These are phyloP conservation scores for Ailurus styani DNA, from an alignment of 2,113 vertebrate species.

Conservation along the genomic window DNA sequence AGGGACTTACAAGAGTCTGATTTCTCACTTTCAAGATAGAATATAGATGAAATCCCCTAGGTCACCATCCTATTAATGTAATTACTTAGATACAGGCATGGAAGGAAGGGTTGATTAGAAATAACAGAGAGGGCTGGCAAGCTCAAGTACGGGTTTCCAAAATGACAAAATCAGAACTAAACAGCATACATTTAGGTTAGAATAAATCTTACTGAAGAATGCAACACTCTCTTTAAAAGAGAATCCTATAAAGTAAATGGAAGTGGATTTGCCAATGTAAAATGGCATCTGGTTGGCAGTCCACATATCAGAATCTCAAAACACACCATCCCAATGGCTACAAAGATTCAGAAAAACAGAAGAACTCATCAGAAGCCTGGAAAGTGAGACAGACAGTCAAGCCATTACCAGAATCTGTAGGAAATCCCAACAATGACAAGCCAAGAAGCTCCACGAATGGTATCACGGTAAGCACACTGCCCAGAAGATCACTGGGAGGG, in stretches of 20 bases:
- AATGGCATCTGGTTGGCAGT: not conserved
- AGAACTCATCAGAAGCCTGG: not conserved
- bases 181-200: not conserved
- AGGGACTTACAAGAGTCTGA: conserved; percentile 61
- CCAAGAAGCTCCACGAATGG: not conserved
- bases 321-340: not conserved
- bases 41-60: conserved; percentile 73
- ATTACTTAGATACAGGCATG: conserved; percentile 77
- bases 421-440: not conserved
- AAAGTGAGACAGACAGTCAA: not conserved
- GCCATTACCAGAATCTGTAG: not conserved
- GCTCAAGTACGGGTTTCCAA: conserved; percentile 70
- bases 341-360: not conserved
- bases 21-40: conserved; percentile 64
- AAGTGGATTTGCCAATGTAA: not conserved
- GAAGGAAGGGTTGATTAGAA: conserved; percentile 76
- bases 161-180: conserved; percentile 49
- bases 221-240: not conserved
- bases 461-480: not conserved
- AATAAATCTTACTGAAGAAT: conserved; percentile 15
- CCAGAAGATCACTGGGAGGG: not conserved
- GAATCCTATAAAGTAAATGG: not conserved
- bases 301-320: not conserved
- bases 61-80: conserved; percentile 77
- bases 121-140: conserved; percentile 62